Percentiles rank a stretch among this genome's conserved stretches.
phyloP scores from a whole-genome alignment of 2,888 invertebrate species.

The Spilarctia lutea region DNA sequence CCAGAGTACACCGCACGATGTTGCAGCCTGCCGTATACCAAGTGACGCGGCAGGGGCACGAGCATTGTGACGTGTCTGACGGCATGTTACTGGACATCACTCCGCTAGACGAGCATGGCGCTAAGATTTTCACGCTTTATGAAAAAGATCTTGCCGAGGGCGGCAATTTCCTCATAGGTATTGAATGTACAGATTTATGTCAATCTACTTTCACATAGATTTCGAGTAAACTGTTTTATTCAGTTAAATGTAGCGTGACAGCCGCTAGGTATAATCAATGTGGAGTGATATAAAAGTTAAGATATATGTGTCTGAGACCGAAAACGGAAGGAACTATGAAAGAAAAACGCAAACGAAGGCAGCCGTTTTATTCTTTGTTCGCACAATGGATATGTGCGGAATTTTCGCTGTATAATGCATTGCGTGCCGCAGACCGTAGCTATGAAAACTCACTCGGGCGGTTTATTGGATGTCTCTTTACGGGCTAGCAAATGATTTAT shows the following conservation, averaged over 20 bases:
- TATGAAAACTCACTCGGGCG: slow-evolving; percentile 40
- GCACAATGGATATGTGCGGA: slow-evolving; percentile 56
- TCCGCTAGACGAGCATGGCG: slow-evolving; percentile 88
- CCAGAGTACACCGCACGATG: slow-evolving; percentile 85
- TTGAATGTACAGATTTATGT: not conserved
- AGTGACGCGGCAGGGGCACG: slow-evolving; percentile 90
- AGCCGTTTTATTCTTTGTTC: slow-evolving; percentile 51
- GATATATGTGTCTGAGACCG: slow-evolving; percentile 41
- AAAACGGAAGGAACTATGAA: slow-evolving; percentile 49
- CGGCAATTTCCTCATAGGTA: slow-evolving; percentile 90
- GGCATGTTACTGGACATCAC: slow-evolving; percentile 90
- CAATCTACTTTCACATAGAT: not conserved
- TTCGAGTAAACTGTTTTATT: slow-evolving; percentile 31
- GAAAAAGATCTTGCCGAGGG: slow-evolving; percentile 91
- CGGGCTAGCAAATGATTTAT: slow-evolving; percentile 25
- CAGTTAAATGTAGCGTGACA: slow-evolving; percentile 33
- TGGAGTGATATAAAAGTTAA: slow-evolving; percentile 45
- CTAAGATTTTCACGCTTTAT: slow-evolving; percentile 89
- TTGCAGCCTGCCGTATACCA: slow-evolving; percentile 89
- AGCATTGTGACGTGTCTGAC: slow-evolving; percentile 90
- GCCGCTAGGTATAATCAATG: slow-evolving; percentile 29
- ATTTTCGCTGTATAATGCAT: slow-evolving; percentile 50
- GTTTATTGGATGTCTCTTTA: slow-evolving; percentile 40
- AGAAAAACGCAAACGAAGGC: slow-evolving; percentile 49
- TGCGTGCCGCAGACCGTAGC: slow-evolving; percentile 29